These are phyloP conservation scores for Melanostigma gelatinosum DNA, from an alignment of 2,113 vertebrate species.

Conservation along the genomic window DNA sequence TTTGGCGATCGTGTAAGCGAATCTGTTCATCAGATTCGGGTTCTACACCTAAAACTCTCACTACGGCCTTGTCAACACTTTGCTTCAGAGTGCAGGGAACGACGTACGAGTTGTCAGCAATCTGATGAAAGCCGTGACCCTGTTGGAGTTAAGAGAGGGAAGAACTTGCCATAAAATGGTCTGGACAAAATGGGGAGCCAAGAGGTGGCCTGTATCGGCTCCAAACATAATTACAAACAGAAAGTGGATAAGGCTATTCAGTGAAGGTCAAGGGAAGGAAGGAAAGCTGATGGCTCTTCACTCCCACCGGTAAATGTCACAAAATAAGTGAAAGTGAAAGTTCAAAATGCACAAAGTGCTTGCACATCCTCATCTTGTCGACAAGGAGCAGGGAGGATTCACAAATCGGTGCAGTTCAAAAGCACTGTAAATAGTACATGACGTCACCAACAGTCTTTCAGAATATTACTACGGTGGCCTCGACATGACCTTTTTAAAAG, in stretches of 20 bases:
- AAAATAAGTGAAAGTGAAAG: slow-evolving; percentile 19
- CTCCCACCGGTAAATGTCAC: neutral
- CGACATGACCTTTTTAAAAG: slow-evolving; percentile 19
- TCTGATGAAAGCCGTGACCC: slow-evolving; percentile 7
- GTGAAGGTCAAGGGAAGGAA: neutral
- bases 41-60: neutral
- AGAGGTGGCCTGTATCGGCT: slow-evolving; percentile 5
- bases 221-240: neutral
- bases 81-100: neutral
- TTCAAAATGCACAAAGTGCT: slow-evolving; percentile 10
- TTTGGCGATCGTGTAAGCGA: neutral
- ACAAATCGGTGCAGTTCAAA: slow-evolving; percentile 39
- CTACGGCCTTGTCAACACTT: neutral
- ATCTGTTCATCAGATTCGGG: neutral
- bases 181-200: neutral
- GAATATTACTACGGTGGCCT: slow-evolving; percentile 32
- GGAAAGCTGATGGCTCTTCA: slow-evolving; percentile 1
- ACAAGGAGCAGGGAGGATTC: slow-evolving; percentile 1
- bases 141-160: neutral
- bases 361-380: slow-evolving; percentile 2
- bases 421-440: slow-evolving; percentile 42
- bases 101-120: neutral
- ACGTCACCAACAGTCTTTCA: slow-evolving; percentile 30
- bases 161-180: neutral
- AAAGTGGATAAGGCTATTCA: neutral